Conservation (phyloP, 2,888 invertebrate species). For the Uropetala carovei region DNA sequence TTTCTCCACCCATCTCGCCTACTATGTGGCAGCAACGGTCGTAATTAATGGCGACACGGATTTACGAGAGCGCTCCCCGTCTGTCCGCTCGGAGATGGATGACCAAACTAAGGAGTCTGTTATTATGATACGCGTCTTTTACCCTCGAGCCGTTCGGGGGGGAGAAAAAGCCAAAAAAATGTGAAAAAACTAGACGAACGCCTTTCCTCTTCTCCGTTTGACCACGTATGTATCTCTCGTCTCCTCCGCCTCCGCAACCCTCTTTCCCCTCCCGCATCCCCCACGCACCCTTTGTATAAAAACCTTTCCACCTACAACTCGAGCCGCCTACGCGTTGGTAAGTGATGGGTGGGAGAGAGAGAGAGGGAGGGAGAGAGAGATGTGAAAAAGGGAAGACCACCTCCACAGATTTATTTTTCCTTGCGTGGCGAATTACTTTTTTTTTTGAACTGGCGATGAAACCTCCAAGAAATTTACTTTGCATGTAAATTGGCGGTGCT, state of each 20-base stretch:
- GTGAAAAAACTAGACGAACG: constrained; percentile 16
- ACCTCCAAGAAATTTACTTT: too few species aligned
- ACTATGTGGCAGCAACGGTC: constrained; percentile 30
- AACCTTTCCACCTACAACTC: not conserved
- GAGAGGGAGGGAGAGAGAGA: too few species aligned
- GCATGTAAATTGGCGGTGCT: too few species aligned
- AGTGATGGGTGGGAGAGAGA: not conserved
- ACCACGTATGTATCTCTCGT: not conserved
- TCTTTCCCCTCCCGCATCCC: not conserved
- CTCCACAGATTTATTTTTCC: too few species aligned
- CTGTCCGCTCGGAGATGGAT: constrained; percentile 60
- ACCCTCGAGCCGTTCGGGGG: constrained; percentile 19
- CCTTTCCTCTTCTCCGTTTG: not conserved
- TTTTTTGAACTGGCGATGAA: too few species aligned
- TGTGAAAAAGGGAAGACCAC: too few species aligned
- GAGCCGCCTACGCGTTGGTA: not conserved
- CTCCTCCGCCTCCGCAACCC: not conserved
- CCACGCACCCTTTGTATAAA: not conserved
- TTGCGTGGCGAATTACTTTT: too few species aligned
- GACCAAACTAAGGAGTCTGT: constrained; percentile 60
- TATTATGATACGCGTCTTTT: constrained; percentile 49
- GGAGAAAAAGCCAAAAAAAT: constrained; percentile 42
- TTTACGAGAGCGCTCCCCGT: constrained; percentile 58
- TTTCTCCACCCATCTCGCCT: not conserved
- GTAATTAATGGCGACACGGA: constrained; percentile 60